Evolutionary conservation across 2,888 invertebrate genomes (phyloP).

Genomic region (Ophion slaviceki): DNA sequence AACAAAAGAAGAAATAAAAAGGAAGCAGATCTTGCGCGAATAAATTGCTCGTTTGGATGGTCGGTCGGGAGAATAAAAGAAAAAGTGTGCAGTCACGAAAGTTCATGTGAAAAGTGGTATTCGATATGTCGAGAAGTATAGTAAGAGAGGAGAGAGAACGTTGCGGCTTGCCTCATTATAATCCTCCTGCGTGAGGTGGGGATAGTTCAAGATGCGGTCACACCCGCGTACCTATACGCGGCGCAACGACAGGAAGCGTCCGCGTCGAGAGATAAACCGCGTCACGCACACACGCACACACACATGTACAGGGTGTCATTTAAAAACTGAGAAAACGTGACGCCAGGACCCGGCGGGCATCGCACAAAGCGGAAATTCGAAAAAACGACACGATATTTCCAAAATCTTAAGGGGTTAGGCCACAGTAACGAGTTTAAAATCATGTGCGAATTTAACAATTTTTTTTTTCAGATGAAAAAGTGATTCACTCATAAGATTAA

Average conservation of each 20-base stretch:
- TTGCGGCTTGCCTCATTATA: not conserved
- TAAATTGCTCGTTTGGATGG: not conserved
- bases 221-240: constrained; percentile 24
- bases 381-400: too few species aligned
- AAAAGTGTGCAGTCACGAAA: not conserved
- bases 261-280: constrained; percentile 60
- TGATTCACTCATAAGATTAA: too few species aligned
- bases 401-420: too few species aligned
- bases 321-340: too few species aligned
- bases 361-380: too few species aligned
- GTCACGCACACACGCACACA: constrained; percentile 26
- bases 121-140: not conserved
- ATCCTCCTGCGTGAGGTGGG: constrained; percentile 52
- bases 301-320: constrained; percentile 1
- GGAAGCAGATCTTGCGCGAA: not conserved
- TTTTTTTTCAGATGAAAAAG: too few species aligned
- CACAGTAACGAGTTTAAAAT: too few species aligned
- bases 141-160: not conserved
- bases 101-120: constrained; percentile 10
- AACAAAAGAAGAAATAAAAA: not conserved
- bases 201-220: constrained; percentile 60
- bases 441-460: too few species aligned
- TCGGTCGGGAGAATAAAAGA: not conserved
- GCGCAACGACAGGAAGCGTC: constrained; percentile 57
- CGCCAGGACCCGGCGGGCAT: too few species aligned